Base-by-base conservation (phyloP, 2,888 invertebrate genomes). In the Nesidiocoris tenuis region DNA sequence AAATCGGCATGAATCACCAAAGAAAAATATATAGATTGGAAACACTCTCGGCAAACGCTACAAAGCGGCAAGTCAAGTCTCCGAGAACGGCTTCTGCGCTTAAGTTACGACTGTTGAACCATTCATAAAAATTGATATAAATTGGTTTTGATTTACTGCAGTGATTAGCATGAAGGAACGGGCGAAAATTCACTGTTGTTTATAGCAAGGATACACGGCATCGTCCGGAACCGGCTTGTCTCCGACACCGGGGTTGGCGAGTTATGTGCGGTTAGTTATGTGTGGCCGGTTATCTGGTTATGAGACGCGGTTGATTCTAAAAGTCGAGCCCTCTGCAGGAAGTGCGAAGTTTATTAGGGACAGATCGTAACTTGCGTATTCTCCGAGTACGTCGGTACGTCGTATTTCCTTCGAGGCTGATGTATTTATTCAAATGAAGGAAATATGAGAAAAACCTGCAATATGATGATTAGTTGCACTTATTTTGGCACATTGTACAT, bases 261-360 rank as follows among this genome's bases (percentile, higher is more conserved):
- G 39, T 39, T 39, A 39, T 39, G 39, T 39, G 3, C 12, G 39
- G 39, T 7, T 39, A 39, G 39, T 12, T 12, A 12, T 17, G 1
- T 18, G 18, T 17, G 39, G 12, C 65, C 9, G 25, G 39, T 65
- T 24, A 19, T 18, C 25, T 17, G 39, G 39, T n/a, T n/a, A n/a
- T n/a, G n/a, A n/a, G n/a, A n/a, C n/a, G n/a, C n/a, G n/a, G n/a
- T n/a, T n/a, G n/a, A n/a, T n/a, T n/a, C n/a, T n/a, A n/a, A n/a
- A n/a, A n/a, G n/a, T n/a, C 39, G 19, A 18, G 39, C 25, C 17
- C 2, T 19, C 39, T 65, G 56, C 65, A 65, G 65, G 65, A 65
- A 65, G 65, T 65, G 39, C 17, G 7, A 19, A 24, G 25, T 65
- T 65, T 65, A 65, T 65, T 65, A 65, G 65, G 18, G 39, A 17